A percentile compares a stretch with the other conserved stretches of the same genome.
Conservation (phyloP, 2,113 vertebrate genomes). For the Misgurnus mizolepis region DNA sequence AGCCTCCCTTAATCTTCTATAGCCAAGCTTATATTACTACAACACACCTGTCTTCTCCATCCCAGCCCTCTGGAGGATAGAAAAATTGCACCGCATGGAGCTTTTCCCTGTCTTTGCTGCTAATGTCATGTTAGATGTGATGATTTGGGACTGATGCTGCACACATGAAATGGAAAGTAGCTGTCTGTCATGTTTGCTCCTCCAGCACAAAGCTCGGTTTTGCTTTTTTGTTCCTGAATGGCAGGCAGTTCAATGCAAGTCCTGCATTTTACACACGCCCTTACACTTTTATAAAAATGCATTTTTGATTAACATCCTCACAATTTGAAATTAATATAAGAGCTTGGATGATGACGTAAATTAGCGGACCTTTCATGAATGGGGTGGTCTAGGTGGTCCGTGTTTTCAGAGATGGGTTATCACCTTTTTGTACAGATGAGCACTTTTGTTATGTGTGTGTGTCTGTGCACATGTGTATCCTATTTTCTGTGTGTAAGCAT, state of each 20-base stretch:
- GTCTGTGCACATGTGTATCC: constrained; percentile 24
- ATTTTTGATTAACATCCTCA: constrained; percentile 32
- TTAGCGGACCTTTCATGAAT: constrained; percentile 4
- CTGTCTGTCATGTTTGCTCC: constrained; percentile 1
- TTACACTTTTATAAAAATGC: constrained; percentile 13
- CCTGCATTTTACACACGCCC: background rate
- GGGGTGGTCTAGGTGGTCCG: background rate
- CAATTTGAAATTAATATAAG: constrained; percentile 14
- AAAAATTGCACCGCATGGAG: background rate
- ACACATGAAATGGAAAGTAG: background rate
- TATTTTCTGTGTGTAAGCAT: constrained; percentile 14
- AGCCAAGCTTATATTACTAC: background rate
- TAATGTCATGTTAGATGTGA: constrained; percentile 8
- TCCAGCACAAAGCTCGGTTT: constrained; percentile 1
- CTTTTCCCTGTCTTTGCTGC: background rate
- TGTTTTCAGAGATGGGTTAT: constrained; percentile 10
- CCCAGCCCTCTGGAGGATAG: background rate
- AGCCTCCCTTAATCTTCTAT: background rate
- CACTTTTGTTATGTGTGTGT: constrained; percentile 12
- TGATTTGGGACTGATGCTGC: constrained; percentile 10
- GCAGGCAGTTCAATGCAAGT: background rate
- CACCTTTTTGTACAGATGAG: constrained; percentile 10
- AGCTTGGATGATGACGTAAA: background rate
- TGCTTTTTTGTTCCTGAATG: constrained; percentile 22
- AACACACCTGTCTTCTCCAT: background rate